Evolutionary conservation across 1,140 invertebrate species (phyloP).

Genomic region (Apis mellifera): Amel_HAv3.1 CM009937.2:13664001-13664500

Average conservation of each 20-base stretch:
- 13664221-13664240: constrained; percentile 43
- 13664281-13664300: constrained; percentile 68
- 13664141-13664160: constrained; percentile 55
- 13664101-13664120: constrained; percentile 70
- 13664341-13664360: constrained; percentile 68
- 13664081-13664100: constrained; percentile 66
- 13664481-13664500: too few species aligned
- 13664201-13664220: constrained; percentile 58
- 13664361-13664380: constrained; percentile 49
- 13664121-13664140: constrained; percentile 61
- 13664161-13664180: constrained; percentile 60
- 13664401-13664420: neutral
- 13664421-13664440: neutral
- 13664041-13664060: constrained; percentile 76
- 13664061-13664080: constrained; percentile 70
- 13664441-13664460: neutral
- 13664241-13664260: constrained; percentile 52
- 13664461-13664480: too few species aligned
- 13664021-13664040: constrained; percentile 77
- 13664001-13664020: constrained; percentile 58
- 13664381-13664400: constrained; percentile 25
- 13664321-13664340: constrained; percentile 60
- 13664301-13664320: constrained; percentile 74
- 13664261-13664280: constrained; percentile 56
- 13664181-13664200: constrained; percentile 60